Evolutionary conservation across 1,140 invertebrate species (phyloP), one percentile per base, ranked within the genome.

Genomic region (Drusus annulatus): DNA sequence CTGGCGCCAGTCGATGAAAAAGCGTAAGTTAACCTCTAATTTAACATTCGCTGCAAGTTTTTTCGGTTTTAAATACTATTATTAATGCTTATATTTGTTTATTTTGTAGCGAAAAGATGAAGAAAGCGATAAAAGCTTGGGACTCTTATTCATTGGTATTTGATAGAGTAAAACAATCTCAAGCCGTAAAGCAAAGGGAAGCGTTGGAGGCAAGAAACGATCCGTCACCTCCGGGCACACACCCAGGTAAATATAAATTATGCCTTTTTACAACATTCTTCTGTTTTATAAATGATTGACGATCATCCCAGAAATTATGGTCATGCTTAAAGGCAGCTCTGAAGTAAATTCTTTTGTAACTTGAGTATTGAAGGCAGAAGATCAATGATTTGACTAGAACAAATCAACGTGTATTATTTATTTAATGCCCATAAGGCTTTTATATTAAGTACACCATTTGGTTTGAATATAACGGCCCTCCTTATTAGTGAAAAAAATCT

Each of bases 121-220:
- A 94, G 76, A 94, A 92, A 85, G 85, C 86, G 0, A 90, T 96
- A 1, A 99, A 99, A 90, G 92, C 95, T 1, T 91, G 93, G 84
- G 97, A 98, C 86, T 95, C 94, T 80, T 99, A 98, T 89, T 95
- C 95, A 0, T 89, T 94, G 45, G 95, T 99, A 1, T 92, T 98
- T 86, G 93, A 97, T 62, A 91, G 94, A 79, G 96, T 97, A 0
- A 93, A 94, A 84, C 92, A 92, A 86, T 88, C 91, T 51, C 90
- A 92, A 86, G 88, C 90, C 0, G 86, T 91, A 60, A 93, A 91
- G 84, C 89, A 92, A 71, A 86, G 90, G 51, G 88, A 91, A 54
- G 87, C 90, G 5, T 80, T 90, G 52, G 90, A 88, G 82, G 86
- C 89, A 63, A 90, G 90, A 19, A 91, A 93, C 78, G 91, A 89